These are phyloP conservation scores for Pantherophis alleghaniensis DNA, from an alignment of 2,797 vertebrate species.

Conservation along the genomic window DNA sequence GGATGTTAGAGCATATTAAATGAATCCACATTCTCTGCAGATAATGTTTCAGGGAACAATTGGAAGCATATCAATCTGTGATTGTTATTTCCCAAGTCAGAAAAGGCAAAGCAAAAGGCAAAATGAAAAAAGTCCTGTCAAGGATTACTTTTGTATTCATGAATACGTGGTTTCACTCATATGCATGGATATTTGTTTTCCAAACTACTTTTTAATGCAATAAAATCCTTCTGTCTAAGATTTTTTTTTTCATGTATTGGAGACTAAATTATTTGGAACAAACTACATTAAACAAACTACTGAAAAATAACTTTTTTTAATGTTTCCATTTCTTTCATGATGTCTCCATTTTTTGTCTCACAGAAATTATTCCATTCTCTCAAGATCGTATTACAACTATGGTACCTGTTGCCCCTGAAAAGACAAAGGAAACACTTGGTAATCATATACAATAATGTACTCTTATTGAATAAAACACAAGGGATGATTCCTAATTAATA, in stretches of 20 bases:
- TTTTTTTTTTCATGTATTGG: background rate
- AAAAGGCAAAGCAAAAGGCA: background rate
- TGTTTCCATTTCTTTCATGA: constrained; percentile 25
- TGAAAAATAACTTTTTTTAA: background rate
- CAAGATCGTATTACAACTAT: constrained; percentile 61
- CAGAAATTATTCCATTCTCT: constrained; percentile 59
- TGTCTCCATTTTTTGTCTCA: constrained; percentile 42
- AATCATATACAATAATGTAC: constrained; percentile 55
- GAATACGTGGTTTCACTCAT: background rate
- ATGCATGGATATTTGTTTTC: background rate
- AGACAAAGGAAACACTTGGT: constrained; percentile 69
- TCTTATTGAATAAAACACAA: constrained; percentile 54
- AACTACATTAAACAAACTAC: background rate
- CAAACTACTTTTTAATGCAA: background rate
- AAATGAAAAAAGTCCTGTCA: background rate
- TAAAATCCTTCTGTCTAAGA: background rate
- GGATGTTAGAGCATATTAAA: background rate
- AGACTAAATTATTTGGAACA: background rate
- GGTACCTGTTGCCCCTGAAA: constrained; percentile 61
- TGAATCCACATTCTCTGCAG: background rate
- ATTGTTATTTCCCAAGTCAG: background rate
- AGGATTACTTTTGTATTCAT: background rate
- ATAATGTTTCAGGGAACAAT: background rate
- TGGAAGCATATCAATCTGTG: background rate
- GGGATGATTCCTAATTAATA: constrained; percentile 7